Percentiles rank a stretch among this genome's conserved stretches.
phyloP scores from a whole-genome alignment of 2,113 vertebrate species.

The Phyllostomus hastatus region DNA sequence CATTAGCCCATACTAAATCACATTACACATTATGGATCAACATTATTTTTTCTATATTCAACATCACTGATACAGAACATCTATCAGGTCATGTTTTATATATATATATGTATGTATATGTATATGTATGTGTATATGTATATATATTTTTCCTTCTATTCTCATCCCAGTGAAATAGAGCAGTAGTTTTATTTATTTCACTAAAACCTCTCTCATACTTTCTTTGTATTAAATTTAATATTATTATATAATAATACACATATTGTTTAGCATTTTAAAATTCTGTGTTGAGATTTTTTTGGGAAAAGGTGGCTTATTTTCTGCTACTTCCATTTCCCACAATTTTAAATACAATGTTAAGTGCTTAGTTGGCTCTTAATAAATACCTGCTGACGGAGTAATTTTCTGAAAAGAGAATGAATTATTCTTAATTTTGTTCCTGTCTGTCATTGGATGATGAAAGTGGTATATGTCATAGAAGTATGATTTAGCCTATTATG shows the following conservation, averaged over 20 bases:
- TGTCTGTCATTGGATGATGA: background rate
- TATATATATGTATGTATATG: no score
- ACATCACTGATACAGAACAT: background rate
- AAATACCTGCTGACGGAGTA: background rate
- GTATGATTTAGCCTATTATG: background rate
- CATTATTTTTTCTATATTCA: background rate
- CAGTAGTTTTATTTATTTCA: conserved; percentile 36
- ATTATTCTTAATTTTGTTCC: background rate
- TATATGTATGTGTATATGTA: no score
- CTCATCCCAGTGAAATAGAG: background rate
- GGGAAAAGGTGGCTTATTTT: background rate
- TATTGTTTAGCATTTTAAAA: background rate
- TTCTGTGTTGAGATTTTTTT: background rate
- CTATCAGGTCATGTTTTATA: background rate
- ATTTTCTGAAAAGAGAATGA: conserved; percentile 7
- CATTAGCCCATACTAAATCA: background rate
- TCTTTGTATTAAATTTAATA: background rate
- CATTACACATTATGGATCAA: background rate
- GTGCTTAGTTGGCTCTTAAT: background rate
- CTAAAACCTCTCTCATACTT: background rate
- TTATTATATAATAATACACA: background rate
- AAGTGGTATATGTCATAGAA: background rate
- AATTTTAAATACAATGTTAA: background rate
- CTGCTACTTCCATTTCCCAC: background rate
- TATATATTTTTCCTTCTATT: background rate